Conservation (phyloP, 2,797 vertebrate species). For the Bryconaethiops microstoma region DNA sequence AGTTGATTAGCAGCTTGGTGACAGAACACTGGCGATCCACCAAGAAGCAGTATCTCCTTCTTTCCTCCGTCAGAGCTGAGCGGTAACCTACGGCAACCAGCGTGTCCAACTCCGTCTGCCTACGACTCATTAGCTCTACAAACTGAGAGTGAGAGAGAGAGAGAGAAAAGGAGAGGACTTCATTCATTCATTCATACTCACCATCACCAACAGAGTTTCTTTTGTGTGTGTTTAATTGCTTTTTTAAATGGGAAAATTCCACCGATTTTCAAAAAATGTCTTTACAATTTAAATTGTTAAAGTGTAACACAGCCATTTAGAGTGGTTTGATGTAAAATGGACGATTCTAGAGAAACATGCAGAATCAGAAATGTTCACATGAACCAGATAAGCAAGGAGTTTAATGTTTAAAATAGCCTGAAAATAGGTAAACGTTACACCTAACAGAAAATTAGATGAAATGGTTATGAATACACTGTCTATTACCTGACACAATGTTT, state of each 20-base stretch:
- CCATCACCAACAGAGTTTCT: not conserved
- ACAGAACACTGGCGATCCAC: constrained; percentile 87
- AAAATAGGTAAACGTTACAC: too few species aligned
- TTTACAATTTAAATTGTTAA: too few species aligned
- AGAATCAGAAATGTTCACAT: too few species aligned
- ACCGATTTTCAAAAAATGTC: too few species aligned
- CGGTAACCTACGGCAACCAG: constrained; percentile 85
- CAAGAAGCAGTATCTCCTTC: constrained; percentile 86
- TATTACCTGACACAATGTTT: too few species aligned
- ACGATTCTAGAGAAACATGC: too few species aligned
- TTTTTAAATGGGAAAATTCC: too few species aligned
- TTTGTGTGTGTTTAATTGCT: not conserved
- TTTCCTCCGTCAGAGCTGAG: constrained; percentile 85
- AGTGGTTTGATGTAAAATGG: not conserved
- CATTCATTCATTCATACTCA: too few species aligned
- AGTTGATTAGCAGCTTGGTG: constrained; percentile 85
- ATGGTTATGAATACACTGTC: too few species aligned
- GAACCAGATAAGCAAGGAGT: too few species aligned
- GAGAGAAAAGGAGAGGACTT: constrained; percentile 18
- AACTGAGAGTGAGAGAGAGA: constrained; percentile 68
- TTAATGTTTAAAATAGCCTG: too few species aligned
- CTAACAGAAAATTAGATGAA: too few species aligned
- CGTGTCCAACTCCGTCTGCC: constrained; percentile 82
- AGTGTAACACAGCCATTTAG: not conserved
- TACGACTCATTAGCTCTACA: constrained; percentile 86